phyloP scores from a whole-genome alignment of 2,113 vertebrate genomes.

The Oxygymnocypris stewartii region DNA sequence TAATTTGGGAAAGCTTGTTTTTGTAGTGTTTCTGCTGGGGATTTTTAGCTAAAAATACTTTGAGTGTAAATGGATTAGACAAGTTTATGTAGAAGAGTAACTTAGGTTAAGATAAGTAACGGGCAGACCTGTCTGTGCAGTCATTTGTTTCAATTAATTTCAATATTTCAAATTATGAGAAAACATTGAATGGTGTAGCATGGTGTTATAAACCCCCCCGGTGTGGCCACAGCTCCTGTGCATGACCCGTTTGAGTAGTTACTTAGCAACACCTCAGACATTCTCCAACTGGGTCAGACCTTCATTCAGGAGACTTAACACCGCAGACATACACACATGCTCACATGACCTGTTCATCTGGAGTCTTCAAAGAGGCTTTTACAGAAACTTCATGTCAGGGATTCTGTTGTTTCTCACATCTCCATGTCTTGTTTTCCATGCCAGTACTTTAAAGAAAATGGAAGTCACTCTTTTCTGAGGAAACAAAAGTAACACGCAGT shows the following conservation, averaged over 20 bases:
- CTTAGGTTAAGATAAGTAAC: background rate
- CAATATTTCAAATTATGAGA: background rate
- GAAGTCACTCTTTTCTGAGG: background rate
- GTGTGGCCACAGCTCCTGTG: conserved; percentile 22
- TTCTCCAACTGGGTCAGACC: conserved; percentile 48
- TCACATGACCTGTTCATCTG: conserved; percentile 7
- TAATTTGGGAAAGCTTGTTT: background rate
- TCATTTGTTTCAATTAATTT: no score
- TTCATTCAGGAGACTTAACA: conserved; percentile 39
- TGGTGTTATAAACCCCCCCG: background rate
- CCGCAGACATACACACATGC: conserved; percentile 17
- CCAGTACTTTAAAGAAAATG: conserved; percentile 20
- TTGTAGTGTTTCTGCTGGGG: background rate
- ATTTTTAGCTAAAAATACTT: background rate
- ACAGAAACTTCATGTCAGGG: background rate
- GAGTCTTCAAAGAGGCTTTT: conserved; percentile 30
- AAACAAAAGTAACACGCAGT: background rate
- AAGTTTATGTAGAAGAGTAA: background rate
- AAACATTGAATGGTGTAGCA: conserved; percentile 5
- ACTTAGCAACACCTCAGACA: conserved; percentile 46
- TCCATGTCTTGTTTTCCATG: background rate
- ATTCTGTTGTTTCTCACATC: background rate
- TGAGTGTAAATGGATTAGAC: background rate
- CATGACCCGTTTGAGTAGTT: conserved; percentile 45
- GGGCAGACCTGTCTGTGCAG: no score